A percentile compares a stretch with the other conserved stretches of the same genome.
These are phyloP conservation scores for Grallaria varia DNA, from an alignment of 2,113 vertebrate genomes.

Conservation along the genomic window DNA sequence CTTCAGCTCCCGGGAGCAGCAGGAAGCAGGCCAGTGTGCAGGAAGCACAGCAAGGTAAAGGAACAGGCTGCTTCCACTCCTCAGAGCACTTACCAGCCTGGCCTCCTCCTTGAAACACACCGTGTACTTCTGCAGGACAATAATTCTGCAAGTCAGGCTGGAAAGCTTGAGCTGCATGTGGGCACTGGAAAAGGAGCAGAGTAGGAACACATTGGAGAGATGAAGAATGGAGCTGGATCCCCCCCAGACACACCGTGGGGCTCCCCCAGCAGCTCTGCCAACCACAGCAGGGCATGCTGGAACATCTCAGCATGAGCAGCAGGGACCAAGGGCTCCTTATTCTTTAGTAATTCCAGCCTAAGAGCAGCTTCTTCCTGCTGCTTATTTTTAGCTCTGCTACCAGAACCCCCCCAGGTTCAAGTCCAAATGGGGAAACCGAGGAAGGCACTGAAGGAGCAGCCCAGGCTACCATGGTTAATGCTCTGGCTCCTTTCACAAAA, in stretches of 20 bases:
- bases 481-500: neutral
- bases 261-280: neutral
- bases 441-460: neutral
- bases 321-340: neutral
- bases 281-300: accelerated
- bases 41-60: neutral
- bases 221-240: neutral
- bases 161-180: conserved; percentile 1
- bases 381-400: neutral
- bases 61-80: neutral
- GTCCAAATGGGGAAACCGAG: neutral
- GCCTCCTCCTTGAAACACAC: conserved; percentile 53
- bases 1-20: neutral
- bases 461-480: neutral
- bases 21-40: neutral
- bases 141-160: conserved; percentile 47
- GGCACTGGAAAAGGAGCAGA: conserved; percentile 24
- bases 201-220: neutral
- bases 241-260: neutral
- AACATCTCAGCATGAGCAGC: neutral
- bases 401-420: neutral
- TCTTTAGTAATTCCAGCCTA: neutral
- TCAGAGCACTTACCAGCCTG: conserved; percentile 30
- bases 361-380: neutral
- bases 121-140: conserved; percentile 45